phyloP scores from a whole-genome alignment of 2,113 vertebrate genomes.

The Semnornis frantzii region DNA sequence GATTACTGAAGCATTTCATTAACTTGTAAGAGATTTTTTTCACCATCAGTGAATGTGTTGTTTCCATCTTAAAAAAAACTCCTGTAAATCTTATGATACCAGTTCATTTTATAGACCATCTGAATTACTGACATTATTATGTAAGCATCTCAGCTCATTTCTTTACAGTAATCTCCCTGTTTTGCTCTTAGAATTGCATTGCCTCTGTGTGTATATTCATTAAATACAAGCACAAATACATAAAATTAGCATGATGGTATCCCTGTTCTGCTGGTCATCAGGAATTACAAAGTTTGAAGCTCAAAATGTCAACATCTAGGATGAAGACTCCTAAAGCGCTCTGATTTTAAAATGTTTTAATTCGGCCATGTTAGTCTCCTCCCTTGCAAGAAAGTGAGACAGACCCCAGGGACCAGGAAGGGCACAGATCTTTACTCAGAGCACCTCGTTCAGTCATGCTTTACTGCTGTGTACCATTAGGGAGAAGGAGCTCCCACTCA shows the following conservation, averaged over 20 bases:
- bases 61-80: background rate
- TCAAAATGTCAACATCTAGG: background rate
- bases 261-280: background rate
- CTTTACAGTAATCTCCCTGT: background rate
- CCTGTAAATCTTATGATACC: background rate
- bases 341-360: background rate
- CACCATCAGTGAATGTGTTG: background rate
- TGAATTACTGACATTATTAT: background rate
- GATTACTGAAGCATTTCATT: background rate
- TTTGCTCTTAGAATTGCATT: background rate
- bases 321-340: background rate
- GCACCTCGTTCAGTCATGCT: background rate
- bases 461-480: background rate
- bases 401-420: background rate
- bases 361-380: background rate
- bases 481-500: background rate
- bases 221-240: background rate
- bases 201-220: background rate
- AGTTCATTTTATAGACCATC: background rate
- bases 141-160: background rate
- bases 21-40: background rate
- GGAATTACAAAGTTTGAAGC: background rate
- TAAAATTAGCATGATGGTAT: background rate
- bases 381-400: accelerated
- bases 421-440: background rate